Conservation (phyloP, 1,140 invertebrate genomes). For the Diplogasteroides magnus region DNA sequence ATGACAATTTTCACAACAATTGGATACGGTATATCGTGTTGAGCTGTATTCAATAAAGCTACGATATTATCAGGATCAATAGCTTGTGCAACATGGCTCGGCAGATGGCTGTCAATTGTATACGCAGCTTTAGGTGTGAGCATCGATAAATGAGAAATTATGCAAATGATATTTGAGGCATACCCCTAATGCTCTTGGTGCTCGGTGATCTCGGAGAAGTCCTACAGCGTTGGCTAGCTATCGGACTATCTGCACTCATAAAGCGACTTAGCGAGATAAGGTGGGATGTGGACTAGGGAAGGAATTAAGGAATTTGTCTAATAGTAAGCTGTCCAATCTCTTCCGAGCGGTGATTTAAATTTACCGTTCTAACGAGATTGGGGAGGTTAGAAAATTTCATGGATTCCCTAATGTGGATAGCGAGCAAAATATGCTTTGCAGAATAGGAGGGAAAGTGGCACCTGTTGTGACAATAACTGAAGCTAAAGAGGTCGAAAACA, state of each 20-base stretch:
- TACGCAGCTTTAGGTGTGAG: constrained; percentile 25
- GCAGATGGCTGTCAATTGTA: constrained; percentile 18
- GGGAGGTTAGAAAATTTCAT: background rate
- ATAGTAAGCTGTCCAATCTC: too few relatives aligned
- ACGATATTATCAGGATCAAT: constrained; percentile 14
- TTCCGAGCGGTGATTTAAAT: constrained; percentile 14
- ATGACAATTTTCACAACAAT: constrained; percentile 26
- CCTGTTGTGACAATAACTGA: too few relatives aligned
- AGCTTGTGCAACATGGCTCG: constrained; percentile 15
- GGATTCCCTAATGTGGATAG: background rate
- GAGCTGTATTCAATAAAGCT: background rate
- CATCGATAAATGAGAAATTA: too few relatives aligned
- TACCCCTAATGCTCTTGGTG: constrained; percentile 25
- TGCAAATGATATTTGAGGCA: too few relatives aligned
- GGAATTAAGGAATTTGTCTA: too few relatives aligned
- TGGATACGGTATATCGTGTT: constrained; percentile 22
- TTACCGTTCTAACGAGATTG: constrained; percentile 17
- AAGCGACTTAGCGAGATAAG: too few relatives aligned
- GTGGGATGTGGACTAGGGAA: too few relatives aligned
- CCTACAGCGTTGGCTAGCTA: too few relatives aligned
- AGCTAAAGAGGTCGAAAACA: too few relatives aligned
- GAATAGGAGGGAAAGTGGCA: constrained; percentile 17
- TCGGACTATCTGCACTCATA: too few relatives aligned
- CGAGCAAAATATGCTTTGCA: background rate
- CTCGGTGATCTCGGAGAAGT: constrained; percentile 28